These are phyloP conservation scores for Acropora yongei DNA, from an alignment of 64 coral and sea anemone species.

Conservation along the genomic window DNA sequence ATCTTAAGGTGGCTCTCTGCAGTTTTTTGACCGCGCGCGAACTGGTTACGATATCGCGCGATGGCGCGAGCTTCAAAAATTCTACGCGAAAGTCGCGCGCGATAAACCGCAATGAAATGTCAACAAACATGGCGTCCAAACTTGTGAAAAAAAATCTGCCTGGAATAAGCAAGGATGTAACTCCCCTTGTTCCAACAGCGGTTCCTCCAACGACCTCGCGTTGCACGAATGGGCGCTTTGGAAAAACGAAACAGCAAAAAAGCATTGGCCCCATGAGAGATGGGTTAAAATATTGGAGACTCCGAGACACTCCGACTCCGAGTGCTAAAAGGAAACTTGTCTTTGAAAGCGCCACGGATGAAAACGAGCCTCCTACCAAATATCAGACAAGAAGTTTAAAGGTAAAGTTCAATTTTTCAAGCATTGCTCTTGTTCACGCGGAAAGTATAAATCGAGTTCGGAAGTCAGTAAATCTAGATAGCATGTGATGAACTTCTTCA, in stretches of 20 bases:
- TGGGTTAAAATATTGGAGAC: background rate
- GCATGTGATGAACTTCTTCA: background rate
- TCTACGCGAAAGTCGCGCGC: no score
- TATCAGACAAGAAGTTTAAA: background rate
- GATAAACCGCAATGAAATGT: no score
- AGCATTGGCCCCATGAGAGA: background rate
- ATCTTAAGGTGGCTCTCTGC: background rate
- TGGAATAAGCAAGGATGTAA: no score
- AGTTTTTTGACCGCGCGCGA: no score
- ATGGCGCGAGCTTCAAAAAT: no score
- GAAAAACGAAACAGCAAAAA: background rate
- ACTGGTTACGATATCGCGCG: no score
- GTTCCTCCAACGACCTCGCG: no score
- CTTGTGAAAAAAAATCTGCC: no score
- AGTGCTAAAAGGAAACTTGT: background rate
- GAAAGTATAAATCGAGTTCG: background rate
- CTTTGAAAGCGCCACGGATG: background rate
- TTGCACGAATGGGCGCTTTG: slow-evolving; percentile 2
- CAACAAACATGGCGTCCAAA: no score
- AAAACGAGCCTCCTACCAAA: slow-evolving; percentile 7
- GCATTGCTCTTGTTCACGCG: background rate
- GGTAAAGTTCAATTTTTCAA: background rate
- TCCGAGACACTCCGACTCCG: no score
- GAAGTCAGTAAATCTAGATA: background rate
- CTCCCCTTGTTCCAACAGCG: no score